These are phyloP conservation scores for Drosophila pseudoobscura DNA, from an alignment of 1,140 invertebrate species.

Conservation along the genomic window DNA sequence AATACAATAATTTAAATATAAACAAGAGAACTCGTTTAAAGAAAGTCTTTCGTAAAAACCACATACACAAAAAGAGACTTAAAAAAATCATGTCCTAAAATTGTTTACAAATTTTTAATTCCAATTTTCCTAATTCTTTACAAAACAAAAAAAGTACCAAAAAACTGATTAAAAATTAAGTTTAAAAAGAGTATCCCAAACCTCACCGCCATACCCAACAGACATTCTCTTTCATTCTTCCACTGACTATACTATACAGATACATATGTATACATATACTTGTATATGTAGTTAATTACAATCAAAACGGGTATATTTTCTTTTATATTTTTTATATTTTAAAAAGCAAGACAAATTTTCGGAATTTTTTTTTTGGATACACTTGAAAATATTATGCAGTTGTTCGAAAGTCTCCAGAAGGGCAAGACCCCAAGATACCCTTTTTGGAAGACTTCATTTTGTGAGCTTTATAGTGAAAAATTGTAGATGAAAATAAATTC, in stretches of 20 bases:
- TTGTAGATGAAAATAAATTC: constrained; percentile 16
- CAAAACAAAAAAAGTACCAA: constrained; percentile 42
- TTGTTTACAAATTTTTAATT: constrained; percentile 72
- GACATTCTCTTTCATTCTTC: constrained; percentile 62
- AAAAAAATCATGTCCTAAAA: constrained; percentile 64
- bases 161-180: constrained; percentile 28
- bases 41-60: constrained; percentile 47
- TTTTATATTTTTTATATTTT: constrained; percentile 69
- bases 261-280: constrained; percentile 21
- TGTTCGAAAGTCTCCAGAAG: constrained; percentile 15
- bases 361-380: constrained; percentile 36
- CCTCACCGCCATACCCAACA: constrained; percentile 33
- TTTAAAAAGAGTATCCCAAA: constrained; percentile 24
- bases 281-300: constrained; percentile 36
- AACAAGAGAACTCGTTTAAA: constrained; percentile 59
- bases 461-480: constrained; percentile 44
- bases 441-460: constrained; percentile 64
- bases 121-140: constrained; percentile 63
- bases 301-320: constrained; percentile 75
- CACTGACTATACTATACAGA: constrained; percentile 27
- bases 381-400: constrained; percentile 47
- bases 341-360: constrained; percentile 41
- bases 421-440: constrained; percentile 5
- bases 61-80: constrained; percentile 63
- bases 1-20: constrained; percentile 72